Evolutionary conservation across 1,140 invertebrate genomes (phyloP).

Genomic region (Asobara japonica): DNA sequence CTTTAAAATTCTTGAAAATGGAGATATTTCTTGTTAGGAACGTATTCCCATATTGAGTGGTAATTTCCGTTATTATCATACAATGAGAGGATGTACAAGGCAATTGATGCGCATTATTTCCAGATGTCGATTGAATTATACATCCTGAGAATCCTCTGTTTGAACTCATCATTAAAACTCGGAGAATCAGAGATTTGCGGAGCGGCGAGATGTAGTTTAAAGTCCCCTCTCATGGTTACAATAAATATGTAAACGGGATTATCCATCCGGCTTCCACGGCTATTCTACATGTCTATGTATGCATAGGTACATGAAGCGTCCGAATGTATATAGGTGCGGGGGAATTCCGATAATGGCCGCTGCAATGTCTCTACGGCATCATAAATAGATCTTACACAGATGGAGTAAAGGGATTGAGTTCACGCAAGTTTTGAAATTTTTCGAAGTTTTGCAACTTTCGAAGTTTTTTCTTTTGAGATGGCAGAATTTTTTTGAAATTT

Average conservation of each 20-base stretch:
- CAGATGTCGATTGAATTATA: too few relatives aligned
- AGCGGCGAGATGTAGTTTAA: neutral
- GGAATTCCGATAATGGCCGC: neutral
- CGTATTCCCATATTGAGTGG: too few relatives aligned
- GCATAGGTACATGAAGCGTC: conserved; percentile 10
- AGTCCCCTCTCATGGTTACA: conserved; percentile 19
- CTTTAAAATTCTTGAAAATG: too few relatives aligned
- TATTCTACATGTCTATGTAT: conserved; percentile 14
- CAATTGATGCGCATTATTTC: too few relatives aligned
- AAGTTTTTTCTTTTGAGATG: too few relatives aligned
- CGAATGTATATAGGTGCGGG: neutral
- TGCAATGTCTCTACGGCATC: neutral
- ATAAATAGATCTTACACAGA: neutral
- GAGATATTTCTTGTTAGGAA: too few relatives aligned
- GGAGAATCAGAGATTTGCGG: neutral
- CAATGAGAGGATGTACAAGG: too few relatives aligned
- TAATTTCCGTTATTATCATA: too few relatives aligned
- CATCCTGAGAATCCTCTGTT: neutral
- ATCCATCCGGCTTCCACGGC: conserved; percentile 28
- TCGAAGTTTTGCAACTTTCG: too few relatives aligned
- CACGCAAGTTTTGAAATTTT: neutral
- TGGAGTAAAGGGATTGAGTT: neutral
- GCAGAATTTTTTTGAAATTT: too few relatives aligned
- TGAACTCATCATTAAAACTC: neutral
- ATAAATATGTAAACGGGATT: conserved; percentile 47